Conservation (phyloP, 2,113 vertebrate species). For the Antigone vipio region DNA sequence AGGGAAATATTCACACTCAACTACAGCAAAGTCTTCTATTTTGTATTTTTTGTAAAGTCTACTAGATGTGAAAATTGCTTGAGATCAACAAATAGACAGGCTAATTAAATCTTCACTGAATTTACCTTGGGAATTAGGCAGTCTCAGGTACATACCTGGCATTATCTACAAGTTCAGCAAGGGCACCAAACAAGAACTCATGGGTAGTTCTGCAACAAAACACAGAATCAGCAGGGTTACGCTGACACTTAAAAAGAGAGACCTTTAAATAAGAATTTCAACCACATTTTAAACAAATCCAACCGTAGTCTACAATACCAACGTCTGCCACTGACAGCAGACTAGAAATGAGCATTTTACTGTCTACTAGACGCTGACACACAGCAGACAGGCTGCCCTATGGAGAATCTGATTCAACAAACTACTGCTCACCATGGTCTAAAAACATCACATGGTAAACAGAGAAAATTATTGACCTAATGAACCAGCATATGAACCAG, state of each 20-base stretch:
- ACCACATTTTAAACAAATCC: neutral
- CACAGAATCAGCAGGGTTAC: constrained; percentile 42
- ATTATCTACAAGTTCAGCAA: constrained; percentile 98
- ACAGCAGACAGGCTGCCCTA: neutral
- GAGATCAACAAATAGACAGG: neutral
- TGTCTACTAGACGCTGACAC: neutral
- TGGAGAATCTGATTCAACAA: neutral
- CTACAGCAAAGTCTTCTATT: neutral
- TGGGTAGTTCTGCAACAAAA: constrained; percentile 90
- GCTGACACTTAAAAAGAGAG: neutral
- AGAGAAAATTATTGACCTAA: neutral
- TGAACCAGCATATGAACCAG: neutral
- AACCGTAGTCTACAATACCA: neutral
- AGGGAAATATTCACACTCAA: neutral
- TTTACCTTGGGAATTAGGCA: neutral
- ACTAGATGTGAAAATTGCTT: neutral
- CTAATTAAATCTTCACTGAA: neutral
- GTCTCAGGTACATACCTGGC: constrained; percentile 86
- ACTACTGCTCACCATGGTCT: neutral
- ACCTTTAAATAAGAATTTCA: neutral
- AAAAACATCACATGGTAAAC: rapidly evolving
- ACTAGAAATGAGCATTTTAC: neutral
- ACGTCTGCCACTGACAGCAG: rapidly evolving
- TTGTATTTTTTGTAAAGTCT: neutral
- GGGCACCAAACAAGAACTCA: constrained; percentile 96